A percentile compares a stretch with the other conserved stretches of the same genome.
These are phyloP conservation scores for Hipparchia semele DNA, from an alignment of 2,888 invertebrate genomes.

Conservation along the genomic window DNA sequence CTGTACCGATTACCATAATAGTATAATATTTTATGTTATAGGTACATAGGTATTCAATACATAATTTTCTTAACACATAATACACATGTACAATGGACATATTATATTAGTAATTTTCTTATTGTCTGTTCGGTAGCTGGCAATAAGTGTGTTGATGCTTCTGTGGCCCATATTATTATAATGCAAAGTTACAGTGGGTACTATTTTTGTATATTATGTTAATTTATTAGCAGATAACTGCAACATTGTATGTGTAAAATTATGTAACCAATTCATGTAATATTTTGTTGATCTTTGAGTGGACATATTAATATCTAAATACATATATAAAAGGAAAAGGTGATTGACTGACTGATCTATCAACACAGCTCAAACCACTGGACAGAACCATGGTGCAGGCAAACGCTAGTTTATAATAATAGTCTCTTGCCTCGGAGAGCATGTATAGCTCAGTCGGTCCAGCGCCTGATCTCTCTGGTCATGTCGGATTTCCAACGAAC, in stretches of 20 bases:
- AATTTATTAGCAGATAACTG: conserved; percentile 12
- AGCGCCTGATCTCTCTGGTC: too few relatives aligned
- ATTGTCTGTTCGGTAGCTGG: conserved; percentile 15
- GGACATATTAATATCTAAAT: neutral
- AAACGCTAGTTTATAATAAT: too few relatives aligned
- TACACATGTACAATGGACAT: conserved; percentile 6
- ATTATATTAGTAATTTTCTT: conserved; percentile 13
- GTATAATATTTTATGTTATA: too few relatives aligned
- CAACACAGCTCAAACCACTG: too few relatives aligned
- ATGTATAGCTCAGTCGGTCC: too few relatives aligned
- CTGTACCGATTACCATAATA: too few relatives aligned
- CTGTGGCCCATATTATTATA: conserved; percentile 14
- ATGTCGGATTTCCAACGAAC: too few relatives aligned
- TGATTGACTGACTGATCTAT: too few relatives aligned
- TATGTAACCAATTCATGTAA: neutral
- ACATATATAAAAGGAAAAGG: neutral
- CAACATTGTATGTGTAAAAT: conserved; percentile 1
- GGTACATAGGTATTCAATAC: too few relatives aligned
- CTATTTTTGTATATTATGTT: conserved; percentile 15
- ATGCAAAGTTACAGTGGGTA: neutral
- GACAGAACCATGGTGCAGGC: too few relatives aligned
- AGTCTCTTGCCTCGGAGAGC: too few relatives aligned
- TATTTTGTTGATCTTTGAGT: neutral
- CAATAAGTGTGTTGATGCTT: conserved; percentile 7
- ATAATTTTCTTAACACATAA: neutral